These are phyloP conservation scores for Colossoma macropomum DNA, from an alignment of 2,113 vertebrate genomes.

Conservation along the genomic window DNA sequence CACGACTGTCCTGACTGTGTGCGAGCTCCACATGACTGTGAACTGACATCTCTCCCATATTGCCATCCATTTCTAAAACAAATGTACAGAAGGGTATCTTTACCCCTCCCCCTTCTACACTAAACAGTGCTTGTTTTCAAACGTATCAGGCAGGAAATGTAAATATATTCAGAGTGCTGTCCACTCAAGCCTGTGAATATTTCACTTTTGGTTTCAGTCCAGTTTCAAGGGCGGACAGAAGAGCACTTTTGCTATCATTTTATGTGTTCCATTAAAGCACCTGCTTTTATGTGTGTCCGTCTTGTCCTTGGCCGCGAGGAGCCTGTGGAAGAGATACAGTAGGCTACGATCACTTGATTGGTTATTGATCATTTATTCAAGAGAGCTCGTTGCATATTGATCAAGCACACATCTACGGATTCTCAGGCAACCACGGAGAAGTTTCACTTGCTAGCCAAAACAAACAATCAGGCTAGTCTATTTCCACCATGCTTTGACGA, in stretches of 20 bases:
- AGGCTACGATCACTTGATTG: slow-evolving; percentile 49
- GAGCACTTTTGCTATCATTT: neutral
- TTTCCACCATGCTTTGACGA: neutral
- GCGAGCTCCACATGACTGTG: slow-evolving; percentile 80
- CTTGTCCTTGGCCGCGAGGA: slow-evolving; percentile 26
- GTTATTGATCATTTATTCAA: slow-evolving; percentile 39
- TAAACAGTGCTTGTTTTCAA: slow-evolving; percentile 8
- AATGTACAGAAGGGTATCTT: neutral
- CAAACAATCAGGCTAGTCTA: slow-evolving; percentile 12
- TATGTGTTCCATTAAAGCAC: too few species aligned
- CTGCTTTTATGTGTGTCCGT: slow-evolving; percentile 11
- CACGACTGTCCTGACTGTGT: slow-evolving; percentile 78
- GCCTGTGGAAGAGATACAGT: slow-evolving; percentile 47
- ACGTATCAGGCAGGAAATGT: neutral
- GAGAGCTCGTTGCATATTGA: slow-evolving; percentile 29
- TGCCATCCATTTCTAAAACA: slow-evolving; percentile 73
- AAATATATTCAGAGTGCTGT: neutral
- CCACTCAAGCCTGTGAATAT: slow-evolving; percentile 31
- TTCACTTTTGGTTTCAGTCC: slow-evolving; percentile 26
- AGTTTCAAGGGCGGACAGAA: slow-evolving; percentile 33
- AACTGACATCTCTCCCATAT: slow-evolving; percentile 80
- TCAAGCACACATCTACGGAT: slow-evolving; percentile 14
- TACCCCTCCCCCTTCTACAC: neutral
- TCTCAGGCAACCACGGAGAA: slow-evolving; percentile 11
- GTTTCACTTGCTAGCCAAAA: slow-evolving; percentile 27